Base-by-base conservation (phyloP, 1,140 invertebrate species). In the Apis mellifera region DNA sequence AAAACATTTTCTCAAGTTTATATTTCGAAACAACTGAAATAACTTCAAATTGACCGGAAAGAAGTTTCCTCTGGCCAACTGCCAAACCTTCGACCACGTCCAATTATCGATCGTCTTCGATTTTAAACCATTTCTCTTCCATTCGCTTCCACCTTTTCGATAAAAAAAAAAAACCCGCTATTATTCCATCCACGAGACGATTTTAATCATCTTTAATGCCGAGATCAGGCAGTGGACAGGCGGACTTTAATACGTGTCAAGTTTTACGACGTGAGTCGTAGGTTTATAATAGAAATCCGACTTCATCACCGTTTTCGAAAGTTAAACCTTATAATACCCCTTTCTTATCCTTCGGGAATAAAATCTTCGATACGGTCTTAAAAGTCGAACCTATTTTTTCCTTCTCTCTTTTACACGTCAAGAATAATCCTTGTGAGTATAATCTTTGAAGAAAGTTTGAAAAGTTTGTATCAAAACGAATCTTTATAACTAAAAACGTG, bases 41-140 rank as follows among this genome's bases (percentile, higher is more conserved):
- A 72, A 79, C 59, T 72, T 62, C 19, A 72, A 79, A 79, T 72
- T 59, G 68, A 72, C 57, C 59, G 50, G 48, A 79, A 72, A 54
- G 17, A 60, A 79, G 71, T 73, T 48, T 17, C 59, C 42, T 42
- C 32, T 79, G 69, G 78, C 50, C 50, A 17, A 0, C 9, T 0
- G 59, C 78, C 69, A 79, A 19, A 9, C 59, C 32, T n/a, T 21
- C 77, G 9, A 64, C 15, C 13, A 12, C 2, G n/a, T 54, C 19
- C 21, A 54, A n/a, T 9, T n/a, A 50, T 17, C 32, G 64, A 59
- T 78, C n/a, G 3, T 13, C 0, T 12, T 69, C 65, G 52, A 77
- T 32, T 48, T 62, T n/a, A 9, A 69, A 21, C 21, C 9, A 32
- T 23, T 17, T 13, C 13, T 23, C n/a, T 11, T 50, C 13, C 72